Conservation (phyloP, 2,888 invertebrate species). For the Scelioninae gen. 1 region DNA sequence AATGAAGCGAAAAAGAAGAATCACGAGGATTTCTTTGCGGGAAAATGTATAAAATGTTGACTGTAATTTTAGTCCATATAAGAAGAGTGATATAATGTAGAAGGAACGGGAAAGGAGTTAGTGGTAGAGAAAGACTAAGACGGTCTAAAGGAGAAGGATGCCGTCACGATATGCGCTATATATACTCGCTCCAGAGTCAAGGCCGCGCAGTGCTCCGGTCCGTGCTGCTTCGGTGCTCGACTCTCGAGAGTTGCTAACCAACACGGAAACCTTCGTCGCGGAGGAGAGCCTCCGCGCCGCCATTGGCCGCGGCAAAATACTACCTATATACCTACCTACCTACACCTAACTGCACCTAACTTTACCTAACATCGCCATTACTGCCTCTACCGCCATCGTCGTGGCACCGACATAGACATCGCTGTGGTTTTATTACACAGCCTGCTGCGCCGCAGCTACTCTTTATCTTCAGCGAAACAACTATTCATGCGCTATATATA, state of each 20-base stretch:
- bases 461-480: slow-evolving; percentile 59
- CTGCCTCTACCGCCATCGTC: slow-evolving; percentile 55
- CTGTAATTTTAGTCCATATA: too few species aligned
- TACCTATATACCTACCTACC: slow-evolving; percentile 74
- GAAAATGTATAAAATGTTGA: too few species aligned
- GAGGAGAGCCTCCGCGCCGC: slow-evolving; percentile 55
- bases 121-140: too few species aligned
- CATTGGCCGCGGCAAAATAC: slow-evolving; percentile 67
- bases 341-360: slow-evolving; percentile 70
- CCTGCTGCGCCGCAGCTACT: slow-evolving; percentile 61
- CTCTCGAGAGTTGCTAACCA: slow-evolving; percentile 79
- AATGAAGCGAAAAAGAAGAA: too few species aligned
- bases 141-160: too few species aligned
- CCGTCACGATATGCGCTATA: too few species aligned
- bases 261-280: slow-evolving; percentile 78
- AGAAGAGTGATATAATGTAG: too few species aligned
- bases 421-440: slow-evolving; percentile 66
- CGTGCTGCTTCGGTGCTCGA: slow-evolving; percentile 71
- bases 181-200: too few species aligned
- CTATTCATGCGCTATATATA: slow-evolving; percentile 64
- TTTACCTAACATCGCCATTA: slow-evolving; percentile 67
- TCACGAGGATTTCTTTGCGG: too few species aligned
- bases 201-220: slow-evolving; percentile 90
- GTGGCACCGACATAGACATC: slow-evolving; percentile 59
- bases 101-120: too few species aligned